A percentile compares a stretch with the other conserved stretches of the same genome.
Evolutionary conservation across 2,888 invertebrate genomes (phyloP).

Genomic region (Kuschelorhynchus macadamiae): DNA sequence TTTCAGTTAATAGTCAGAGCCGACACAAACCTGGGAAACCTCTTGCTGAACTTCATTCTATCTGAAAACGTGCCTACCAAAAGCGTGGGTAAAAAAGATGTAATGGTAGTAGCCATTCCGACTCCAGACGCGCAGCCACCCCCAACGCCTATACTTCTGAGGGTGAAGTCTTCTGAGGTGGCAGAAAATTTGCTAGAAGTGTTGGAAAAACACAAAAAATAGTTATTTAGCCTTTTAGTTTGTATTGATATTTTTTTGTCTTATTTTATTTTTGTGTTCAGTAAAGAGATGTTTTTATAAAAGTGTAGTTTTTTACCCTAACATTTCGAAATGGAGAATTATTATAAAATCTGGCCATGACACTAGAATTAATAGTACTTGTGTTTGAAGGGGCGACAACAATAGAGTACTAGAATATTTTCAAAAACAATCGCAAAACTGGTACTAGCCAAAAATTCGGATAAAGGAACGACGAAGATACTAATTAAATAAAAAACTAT

Average conservation of each 20-base stretch:
- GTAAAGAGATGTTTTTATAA: slow-evolving; percentile 40
- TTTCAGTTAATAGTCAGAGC: slow-evolving; percentile 83
- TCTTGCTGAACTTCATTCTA: slow-evolving; percentile 88
- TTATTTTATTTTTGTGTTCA: slow-evolving; percentile 48
- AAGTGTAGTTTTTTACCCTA: too few species aligned
- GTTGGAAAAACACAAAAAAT: slow-evolving; percentile 82
- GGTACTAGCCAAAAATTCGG: too few species aligned
- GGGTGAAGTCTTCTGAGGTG: slow-evolving; percentile 89
- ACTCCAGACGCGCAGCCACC: slow-evolving; percentile 83
- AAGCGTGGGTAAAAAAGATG: slow-evolving; percentile 90
- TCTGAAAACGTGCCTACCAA: slow-evolving; percentile 79
- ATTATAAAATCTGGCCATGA: too few species aligned
- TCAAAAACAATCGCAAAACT: too few species aligned
- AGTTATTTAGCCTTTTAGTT: slow-evolving; percentile 65
- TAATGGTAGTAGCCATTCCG: slow-evolving; percentile 89
- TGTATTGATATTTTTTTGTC: slow-evolving; percentile 57
- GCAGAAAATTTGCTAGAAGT: slow-evolving; percentile 84
- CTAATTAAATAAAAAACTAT: too few species aligned
- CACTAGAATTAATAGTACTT: too few species aligned
- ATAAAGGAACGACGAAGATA: too few species aligned
- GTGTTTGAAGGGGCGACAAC: too few species aligned
- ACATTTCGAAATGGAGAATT: too few species aligned
- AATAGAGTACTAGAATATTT: too few species aligned
- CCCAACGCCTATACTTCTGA: slow-evolving; percentile 83
- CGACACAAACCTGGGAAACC: slow-evolving; percentile 89